phyloP scores from a whole-genome alignment of 2,888 invertebrate genomes.

The Julus scanicus region DNA sequence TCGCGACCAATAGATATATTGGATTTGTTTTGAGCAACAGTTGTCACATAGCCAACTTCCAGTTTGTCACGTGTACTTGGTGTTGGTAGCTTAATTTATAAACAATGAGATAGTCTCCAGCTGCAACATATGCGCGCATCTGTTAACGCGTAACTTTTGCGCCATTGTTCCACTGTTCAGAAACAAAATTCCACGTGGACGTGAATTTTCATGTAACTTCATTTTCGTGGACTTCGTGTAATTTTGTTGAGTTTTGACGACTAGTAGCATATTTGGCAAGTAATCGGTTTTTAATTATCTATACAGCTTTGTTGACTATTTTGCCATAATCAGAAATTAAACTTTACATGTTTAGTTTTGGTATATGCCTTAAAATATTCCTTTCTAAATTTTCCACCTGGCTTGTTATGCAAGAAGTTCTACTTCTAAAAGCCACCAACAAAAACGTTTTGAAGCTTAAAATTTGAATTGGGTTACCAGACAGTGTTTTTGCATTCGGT shows the following conservation, averaged over 20 bases:
- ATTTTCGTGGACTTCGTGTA: neutral
- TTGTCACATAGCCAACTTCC: neutral
- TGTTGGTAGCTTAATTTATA: neutral
- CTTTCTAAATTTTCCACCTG: too few species aligned
- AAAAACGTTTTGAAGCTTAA: neutral
- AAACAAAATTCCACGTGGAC: neutral
- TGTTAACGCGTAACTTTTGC: neutral
- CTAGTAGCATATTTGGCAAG: neutral
- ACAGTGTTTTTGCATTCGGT: conserved; percentile 13
- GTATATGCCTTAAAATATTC: neutral
- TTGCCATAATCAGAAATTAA: neutral
- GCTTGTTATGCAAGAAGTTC: too few species aligned
- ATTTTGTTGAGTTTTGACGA: neutral
- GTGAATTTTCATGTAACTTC: neutral
- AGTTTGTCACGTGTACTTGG: neutral
- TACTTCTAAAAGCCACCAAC: neutral
- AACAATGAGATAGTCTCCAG: neutral
- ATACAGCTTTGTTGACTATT: neutral
- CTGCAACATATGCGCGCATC: neutral
- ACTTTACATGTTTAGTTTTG: neutral
- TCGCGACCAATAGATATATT: neutral
- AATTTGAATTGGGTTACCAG: neutral
- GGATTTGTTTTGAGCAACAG: neutral
- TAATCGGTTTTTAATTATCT: neutral
- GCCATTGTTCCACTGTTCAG: neutral